These are phyloP conservation scores for Taphrorychus bicolor DNA, from an alignment of 2,888 invertebrate species.

Conservation along the genomic window DNA sequence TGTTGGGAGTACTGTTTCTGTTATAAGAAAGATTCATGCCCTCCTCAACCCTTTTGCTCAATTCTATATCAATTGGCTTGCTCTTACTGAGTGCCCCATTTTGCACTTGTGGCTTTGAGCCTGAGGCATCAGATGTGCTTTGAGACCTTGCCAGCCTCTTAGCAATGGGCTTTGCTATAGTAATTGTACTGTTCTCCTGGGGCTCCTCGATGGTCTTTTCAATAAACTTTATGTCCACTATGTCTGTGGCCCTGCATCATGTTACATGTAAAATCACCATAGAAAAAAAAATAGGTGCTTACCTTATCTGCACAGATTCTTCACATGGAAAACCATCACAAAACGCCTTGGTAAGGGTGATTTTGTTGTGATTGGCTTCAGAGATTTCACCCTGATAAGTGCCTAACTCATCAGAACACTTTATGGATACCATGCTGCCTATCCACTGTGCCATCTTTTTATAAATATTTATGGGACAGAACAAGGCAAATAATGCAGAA, in stretches of 20 bases:
- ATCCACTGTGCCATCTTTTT: slow-evolving; percentile 68
- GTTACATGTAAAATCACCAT: not conserved
- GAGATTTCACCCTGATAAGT: slow-evolving; percentile 83
- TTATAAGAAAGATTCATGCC: slow-evolving; percentile 27
- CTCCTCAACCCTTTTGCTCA: slow-evolving; percentile 37
- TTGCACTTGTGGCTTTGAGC: slow-evolving; percentile 48
- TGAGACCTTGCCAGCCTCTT: slow-evolving; percentile 63
- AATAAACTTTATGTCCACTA: slow-evolving; percentile 78
- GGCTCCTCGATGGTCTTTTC: slow-evolving; percentile 64
- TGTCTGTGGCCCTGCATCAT: slow-evolving; percentile 42
- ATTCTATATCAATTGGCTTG: slow-evolving; percentile 58
- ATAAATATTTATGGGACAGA: slow-evolving; percentile 38
- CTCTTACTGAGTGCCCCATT: slow-evolving; percentile 51
- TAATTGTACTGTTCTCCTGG: slow-evolving; percentile 60
- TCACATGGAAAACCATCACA: slow-evolving; percentile 76
- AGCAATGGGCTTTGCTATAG: slow-evolving; percentile 64
- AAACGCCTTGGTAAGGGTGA: slow-evolving; percentile 82
- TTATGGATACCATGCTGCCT: slow-evolving; percentile 85
- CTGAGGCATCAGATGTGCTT: slow-evolving; percentile 54
- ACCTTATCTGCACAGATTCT: slow-evolving; percentile 68
- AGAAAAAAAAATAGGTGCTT: slow-evolving; percentile 36
- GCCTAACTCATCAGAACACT: slow-evolving; percentile 78
- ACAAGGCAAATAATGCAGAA: too few species aligned
- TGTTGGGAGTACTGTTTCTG: slow-evolving; percentile 33
- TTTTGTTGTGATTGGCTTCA: slow-evolving; percentile 72